Evolutionary conservation across 2,113 vertebrate genomes (phyloP).

Genomic region (Romanogobio albipinnatus): DNA sequence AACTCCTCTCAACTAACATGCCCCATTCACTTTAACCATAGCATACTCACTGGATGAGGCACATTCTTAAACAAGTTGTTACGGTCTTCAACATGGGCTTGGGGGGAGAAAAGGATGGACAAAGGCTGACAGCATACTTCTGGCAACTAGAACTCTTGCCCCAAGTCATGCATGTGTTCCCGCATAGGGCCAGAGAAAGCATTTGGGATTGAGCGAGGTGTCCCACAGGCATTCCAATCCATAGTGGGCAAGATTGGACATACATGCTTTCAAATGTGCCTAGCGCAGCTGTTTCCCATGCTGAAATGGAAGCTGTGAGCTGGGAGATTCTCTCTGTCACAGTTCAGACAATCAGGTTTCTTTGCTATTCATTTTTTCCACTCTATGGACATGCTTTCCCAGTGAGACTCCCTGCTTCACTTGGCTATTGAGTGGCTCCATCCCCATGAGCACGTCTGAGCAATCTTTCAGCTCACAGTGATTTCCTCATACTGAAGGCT

Average conservation of each 20-base stretch:
- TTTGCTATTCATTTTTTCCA: not conserved
- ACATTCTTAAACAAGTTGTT: slow-evolving; percentile 63
- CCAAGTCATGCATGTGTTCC: slow-evolving; percentile 64
- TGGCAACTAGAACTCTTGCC: slow-evolving; percentile 62
- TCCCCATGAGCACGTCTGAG: not conserved
- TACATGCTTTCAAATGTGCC: slow-evolving; percentile 35
- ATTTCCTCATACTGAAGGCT: slow-evolving; percentile 42
- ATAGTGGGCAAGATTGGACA: slow-evolving; percentile 34
- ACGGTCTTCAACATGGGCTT: not conserved
- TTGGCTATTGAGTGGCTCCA: not conserved
- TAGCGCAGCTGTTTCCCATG: slow-evolving; percentile 47
- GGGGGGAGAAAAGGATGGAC: slow-evolving; percentile 41
- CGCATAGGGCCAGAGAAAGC: slow-evolving; percentile 62
- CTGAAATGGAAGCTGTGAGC: slow-evolving; percentile 8
- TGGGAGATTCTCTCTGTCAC: not conserved
- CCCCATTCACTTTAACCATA: not conserved
- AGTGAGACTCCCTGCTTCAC: not conserved
- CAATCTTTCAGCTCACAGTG: not conserved
- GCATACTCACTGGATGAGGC: not conserved
- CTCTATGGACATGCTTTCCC: not conserved
- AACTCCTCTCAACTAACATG: slow-evolving; percentile 59
- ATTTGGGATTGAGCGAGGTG: slow-evolving; percentile 58
- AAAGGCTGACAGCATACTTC: slow-evolving; percentile 57
- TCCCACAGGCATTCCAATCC: slow-evolving; percentile 55
- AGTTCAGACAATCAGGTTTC: slow-evolving; percentile 10